phyloP scores from a whole-genome alignment of 2,113 vertebrate genomes.

The Electrona antarctica region DNA sequence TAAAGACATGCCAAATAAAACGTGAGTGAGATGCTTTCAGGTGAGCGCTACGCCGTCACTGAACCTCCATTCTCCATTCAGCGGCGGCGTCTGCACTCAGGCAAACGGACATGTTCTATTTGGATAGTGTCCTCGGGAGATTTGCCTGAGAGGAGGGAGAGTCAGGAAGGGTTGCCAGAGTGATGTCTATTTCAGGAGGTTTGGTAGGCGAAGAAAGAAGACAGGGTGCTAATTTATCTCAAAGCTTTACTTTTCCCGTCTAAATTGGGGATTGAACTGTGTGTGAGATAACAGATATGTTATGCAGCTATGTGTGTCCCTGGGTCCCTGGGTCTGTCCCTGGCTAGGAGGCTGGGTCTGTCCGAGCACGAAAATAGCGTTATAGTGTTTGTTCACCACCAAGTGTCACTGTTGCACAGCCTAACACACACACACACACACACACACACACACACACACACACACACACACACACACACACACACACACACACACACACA shows the following conservation, averaged over 20 bases:
- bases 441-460: no score
- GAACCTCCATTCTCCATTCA: no score
- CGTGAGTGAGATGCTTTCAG: no score
- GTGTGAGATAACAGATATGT: background rate
- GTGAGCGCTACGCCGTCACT: no score
- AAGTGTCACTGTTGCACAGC: no score
- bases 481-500: background rate
- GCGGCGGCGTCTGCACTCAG: no score
- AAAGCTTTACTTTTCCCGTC: background rate
- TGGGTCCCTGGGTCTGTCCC: background rate
- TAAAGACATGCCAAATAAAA: no score
- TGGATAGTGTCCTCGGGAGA: background rate
- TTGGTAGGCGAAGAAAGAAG: conserved; percentile 8
- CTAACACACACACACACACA: no score
- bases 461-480: background rate
- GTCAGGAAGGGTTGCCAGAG: background rate
- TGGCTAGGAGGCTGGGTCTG: no score
- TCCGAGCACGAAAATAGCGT: no score
- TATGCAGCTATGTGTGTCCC: conserved; percentile 16
- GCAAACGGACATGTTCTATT: no score
- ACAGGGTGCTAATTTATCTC: conserved; percentile 4
- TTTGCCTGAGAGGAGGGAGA: background rate
- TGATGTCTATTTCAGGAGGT: background rate
- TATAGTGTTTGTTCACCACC: no score
- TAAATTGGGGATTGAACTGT: background rate